phyloP scores from a whole-genome alignment of 2,113 vertebrate genomes.

The Cryptomyrus ogoouensis region DNA sequence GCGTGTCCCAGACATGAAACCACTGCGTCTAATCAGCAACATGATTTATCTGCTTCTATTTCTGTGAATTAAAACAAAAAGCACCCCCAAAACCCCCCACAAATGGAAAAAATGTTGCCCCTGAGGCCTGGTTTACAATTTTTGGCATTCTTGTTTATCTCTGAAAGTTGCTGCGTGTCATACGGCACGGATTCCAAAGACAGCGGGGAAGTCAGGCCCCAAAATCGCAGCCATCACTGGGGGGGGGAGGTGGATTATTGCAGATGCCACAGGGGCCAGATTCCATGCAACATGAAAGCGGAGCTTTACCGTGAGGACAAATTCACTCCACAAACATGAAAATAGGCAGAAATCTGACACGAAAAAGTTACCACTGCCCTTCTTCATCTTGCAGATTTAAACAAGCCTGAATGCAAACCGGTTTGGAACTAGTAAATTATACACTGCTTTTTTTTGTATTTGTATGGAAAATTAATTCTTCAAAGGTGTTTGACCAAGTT shows the following conservation, averaged over 20 bases:
- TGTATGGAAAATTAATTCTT: neutral
- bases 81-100: slow-evolving; percentile 9
- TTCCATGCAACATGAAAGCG: neutral
- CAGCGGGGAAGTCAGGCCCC: neutral
- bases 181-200: neutral
- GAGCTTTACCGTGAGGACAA: neutral
- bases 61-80: slow-evolving; percentile 26
- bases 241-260: no score
- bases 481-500: neutral
- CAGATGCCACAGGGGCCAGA: neutral
- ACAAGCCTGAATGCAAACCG: neutral
- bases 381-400: neutral
- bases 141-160: slow-evolving; percentile 34
- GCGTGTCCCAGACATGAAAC: neutral
- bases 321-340: neutral
- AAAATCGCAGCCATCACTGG: neutral
- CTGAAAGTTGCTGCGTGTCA: neutral
- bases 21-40: slow-evolving; percentile 20
- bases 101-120: slow-evolving; percentile 34
- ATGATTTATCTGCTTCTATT: slow-evolving; percentile 32
- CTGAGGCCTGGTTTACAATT: slow-evolving; percentile 31
- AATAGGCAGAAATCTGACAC: neutral
- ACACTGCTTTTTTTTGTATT: neutral
- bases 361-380: neutral
- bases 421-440: neutral